Evolutionary conservation across 2,888 invertebrate genomes (phyloP).

Genomic region (Cerastoderma edule): DNA sequence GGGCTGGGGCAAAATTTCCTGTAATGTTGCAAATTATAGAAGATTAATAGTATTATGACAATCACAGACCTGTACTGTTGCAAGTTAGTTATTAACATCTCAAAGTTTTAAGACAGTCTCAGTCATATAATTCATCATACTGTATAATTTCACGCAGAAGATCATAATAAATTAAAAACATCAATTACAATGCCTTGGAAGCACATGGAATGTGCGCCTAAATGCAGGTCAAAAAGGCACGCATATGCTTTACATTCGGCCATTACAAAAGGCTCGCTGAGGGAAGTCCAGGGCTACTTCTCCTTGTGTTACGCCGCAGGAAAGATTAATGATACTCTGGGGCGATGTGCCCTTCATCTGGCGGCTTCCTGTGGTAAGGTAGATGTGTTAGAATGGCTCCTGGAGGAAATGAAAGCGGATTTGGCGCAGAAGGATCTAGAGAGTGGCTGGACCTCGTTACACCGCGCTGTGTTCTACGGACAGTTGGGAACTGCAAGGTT

Average conservation of each 20-base stretch:
- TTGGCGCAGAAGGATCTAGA: slow-evolving; percentile 88
- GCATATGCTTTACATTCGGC: slow-evolving; percentile 80
- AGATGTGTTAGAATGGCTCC: slow-evolving; percentile 90
- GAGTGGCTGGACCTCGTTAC: slow-evolving; percentile 92
- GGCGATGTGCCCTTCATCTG: slow-evolving; percentile 91
- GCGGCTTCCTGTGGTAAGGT: slow-evolving; percentile 90
- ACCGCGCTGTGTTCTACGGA: slow-evolving; percentile 92
- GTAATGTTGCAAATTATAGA: too few relatives aligned
- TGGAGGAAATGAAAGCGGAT: slow-evolving; percentile 87
- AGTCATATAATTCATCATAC: too few relatives aligned
- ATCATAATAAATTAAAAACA: too few relatives aligned
- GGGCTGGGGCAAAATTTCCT: slow-evolving; percentile 25
- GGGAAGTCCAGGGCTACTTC: slow-evolving; percentile 78
- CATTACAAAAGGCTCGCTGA: slow-evolving; percentile 77
- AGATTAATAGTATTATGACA: too few relatives aligned
- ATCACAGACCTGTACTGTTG: too few relatives aligned
- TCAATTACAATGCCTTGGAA: slow-evolving; percentile 67
- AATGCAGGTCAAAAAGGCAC: slow-evolving; percentile 83
- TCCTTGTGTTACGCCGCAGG: slow-evolving; percentile 77
- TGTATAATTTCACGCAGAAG: too few relatives aligned
- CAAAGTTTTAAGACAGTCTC: too few relatives aligned
- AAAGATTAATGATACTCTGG: slow-evolving; percentile 83
- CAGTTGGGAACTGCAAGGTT: slow-evolving; percentile 90
- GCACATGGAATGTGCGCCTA: slow-evolving; percentile 76
- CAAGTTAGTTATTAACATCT: too few relatives aligned